These are phyloP conservation scores for Pseudorhiza aurosa DNA, from an alignment of 30 jellyfish, hydroid and myxozoan genomes.

Conservation along the genomic window DNA sequence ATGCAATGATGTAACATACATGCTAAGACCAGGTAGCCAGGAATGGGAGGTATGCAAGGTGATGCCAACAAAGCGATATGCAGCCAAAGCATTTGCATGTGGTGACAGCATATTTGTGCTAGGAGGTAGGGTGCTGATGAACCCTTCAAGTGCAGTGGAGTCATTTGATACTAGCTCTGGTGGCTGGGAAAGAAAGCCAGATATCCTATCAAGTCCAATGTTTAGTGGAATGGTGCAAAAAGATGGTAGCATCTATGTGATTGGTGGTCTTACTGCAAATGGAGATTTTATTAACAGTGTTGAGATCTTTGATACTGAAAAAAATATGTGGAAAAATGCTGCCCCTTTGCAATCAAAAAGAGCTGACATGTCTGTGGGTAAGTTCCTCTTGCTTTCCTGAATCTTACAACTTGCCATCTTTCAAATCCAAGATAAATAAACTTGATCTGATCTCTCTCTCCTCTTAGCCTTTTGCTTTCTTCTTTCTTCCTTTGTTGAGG, in stretches of 20 bases:
- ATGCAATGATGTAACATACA: conserved; percentile 30
- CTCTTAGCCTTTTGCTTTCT: too few relatives aligned
- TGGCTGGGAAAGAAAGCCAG: conserved; percentile 55
- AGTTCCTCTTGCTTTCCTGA: too few relatives aligned
- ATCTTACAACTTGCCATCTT: too few relatives aligned
- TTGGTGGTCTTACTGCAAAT: conserved; percentile 64
- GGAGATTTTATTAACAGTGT: conserved; percentile 45
- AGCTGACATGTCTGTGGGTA: conserved; percentile 81
- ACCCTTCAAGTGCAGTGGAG: conserved; percentile 62
- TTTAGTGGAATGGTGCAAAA: conserved; percentile 51
- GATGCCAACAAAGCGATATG: conserved; percentile 72
- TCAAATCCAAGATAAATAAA: too few relatives aligned
- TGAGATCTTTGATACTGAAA: conserved; percentile 43
- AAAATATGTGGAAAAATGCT: conserved; percentile 26
- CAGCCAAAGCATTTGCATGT: conserved; percentile 54
- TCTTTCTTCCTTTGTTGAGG: too few relatives aligned
- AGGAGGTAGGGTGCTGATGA: conserved; percentile 70
- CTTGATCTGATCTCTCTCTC: too few relatives aligned
- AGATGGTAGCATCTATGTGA: conserved; percentile 15
- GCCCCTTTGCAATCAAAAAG: conserved; percentile 67
- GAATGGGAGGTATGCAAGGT: conserved; percentile 44
- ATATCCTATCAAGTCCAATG: conserved; percentile 18
- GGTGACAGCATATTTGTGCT: conserved; percentile 40
- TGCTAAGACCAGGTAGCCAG: conserved; percentile 31
- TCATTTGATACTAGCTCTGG: conserved; percentile 19